These are phyloP conservation scores for Silurus glanis DNA, from an alignment of 2,113 vertebrate genomes.

Conservation along the genomic window DNA sequence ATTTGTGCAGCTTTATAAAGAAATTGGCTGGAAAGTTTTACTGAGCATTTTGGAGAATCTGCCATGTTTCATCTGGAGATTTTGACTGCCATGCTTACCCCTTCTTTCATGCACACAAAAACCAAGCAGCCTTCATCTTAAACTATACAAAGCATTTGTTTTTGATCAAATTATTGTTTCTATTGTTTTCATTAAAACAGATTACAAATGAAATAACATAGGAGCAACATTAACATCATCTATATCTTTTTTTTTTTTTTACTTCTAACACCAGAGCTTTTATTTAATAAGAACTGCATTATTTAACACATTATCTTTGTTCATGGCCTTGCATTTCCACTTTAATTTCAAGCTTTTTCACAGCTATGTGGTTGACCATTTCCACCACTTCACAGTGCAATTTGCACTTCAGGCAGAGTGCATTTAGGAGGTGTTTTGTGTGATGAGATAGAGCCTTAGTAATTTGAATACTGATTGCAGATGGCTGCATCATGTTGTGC, in stretches of 20 bases:
- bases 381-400: background rate
- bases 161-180: background rate
- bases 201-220: background rate
- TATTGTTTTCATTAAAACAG: background rate
- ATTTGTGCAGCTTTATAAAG: no score
- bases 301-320: background rate
- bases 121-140: background rate
- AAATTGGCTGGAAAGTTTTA: no score
- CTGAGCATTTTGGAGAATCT: background rate
- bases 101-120: background rate
- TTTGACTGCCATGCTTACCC: background rate
- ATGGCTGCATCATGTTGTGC: background rate
- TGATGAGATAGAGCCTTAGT: background rate
- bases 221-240: background rate
- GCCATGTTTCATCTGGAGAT: background rate
- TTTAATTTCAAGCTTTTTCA: background rate
- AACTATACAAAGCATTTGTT: no score
- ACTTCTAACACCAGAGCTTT: background rate
- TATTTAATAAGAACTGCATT: background rate
- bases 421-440: background rate
- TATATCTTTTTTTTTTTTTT: background rate
- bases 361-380: background rate
- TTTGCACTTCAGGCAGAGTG: slow-evolving; percentile 1
- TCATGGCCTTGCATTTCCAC: background rate
- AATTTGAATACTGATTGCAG: background rate